Evolutionary conservation across 1,140 invertebrate species (phyloP), one percentile per base, ranked within the genome.

Genomic region (Doryteuthis pealeii): DNA sequence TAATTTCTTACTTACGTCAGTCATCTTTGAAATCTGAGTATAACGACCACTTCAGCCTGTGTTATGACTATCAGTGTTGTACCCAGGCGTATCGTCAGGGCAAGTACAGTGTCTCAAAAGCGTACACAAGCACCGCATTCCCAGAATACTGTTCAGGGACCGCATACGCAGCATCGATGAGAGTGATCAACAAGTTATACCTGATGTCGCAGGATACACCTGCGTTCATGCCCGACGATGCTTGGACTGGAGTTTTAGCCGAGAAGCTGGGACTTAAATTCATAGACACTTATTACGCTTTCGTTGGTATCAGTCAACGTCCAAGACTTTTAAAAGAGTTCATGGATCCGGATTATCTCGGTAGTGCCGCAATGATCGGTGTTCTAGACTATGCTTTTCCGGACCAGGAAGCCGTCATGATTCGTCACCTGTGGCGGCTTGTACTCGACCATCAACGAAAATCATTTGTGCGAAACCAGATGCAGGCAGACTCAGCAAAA

Each of bases 1-100:
- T 94, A 45, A 80, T 91, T 31, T 75, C 74, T 1, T 80, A 74
- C 70, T 72, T 80, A 26, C 32, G 49, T 22, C 31, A 67, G 26
- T 26, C 32, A 26, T 2, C 43, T 40, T 22, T 49, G 22, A 31
- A 31, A 22, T 10, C 33, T 6, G 45, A 40, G 15, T 45, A 66
- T 35, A 45, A 22, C 6, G 31, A 75, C n/a, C 66, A 68, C 15
- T 71, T 74, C 31, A 18, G 30, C 18, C 18, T 78, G 12, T 78
- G 77, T 40, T 76, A 78, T 65, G n/a, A 35, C 14, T 78, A 62
- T 66, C 77, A 74, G 2, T 78, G 77, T 49, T 78, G 77, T 62
- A 76, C 74, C 26, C 30, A 30, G 32, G 77, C 70, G 14, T 35
- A 72, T 43, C 3, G 28, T 4, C 30, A 66, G 26, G 22, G 22